A percentile compares a stretch with the other conserved stretches of the same genome.
Conservation (phyloP, 2,888 invertebrate species). For the Petrolisthes cinctipes region DNA sequence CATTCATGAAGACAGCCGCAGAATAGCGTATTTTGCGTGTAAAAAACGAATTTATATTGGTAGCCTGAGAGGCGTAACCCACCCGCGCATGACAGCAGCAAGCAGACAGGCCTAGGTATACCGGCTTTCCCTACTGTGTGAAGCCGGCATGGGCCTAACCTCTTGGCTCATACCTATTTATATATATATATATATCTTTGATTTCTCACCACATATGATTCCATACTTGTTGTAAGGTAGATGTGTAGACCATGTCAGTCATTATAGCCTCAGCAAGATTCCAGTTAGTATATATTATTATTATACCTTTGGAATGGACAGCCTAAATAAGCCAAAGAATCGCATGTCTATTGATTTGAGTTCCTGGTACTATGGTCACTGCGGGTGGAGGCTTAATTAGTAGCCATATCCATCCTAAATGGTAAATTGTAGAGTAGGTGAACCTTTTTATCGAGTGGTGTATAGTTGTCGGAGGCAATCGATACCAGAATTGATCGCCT, state of each 20-base stretch:
- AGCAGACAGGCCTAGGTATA: slow-evolving; percentile 42
- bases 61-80: slow-evolving; percentile 44
- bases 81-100: slow-evolving; percentile 40
- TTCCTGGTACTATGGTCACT: neutral
- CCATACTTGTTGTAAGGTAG: neutral
- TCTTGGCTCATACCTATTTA: neutral
- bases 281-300: neutral
- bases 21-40: neutral
- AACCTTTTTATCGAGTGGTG: neutral
- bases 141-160: neutral
- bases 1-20: neutral
- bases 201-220: neutral
- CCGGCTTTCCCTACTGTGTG: slow-evolving; percentile 15
- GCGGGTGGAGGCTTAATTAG: slow-evolving; percentile 15
- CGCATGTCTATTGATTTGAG: slow-evolving; percentile 5
- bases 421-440: slow-evolving; percentile 10
- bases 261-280: neutral
- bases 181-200: neutral
- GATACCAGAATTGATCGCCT: slow-evolving; percentile 31
- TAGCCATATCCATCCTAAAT: neutral
- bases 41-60: neutral
- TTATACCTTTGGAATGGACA: too few relatives aligned
- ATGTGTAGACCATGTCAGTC: neutral
- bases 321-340: neutral
- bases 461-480: slow-evolving; percentile 9